Percentiles rank a stretch among this genome's conserved stretches.
These are phyloP conservation scores for Agrotis ipsilon DNA, from an alignment of 2,888 invertebrate genomes.

Conservation along the genomic window DNA sequence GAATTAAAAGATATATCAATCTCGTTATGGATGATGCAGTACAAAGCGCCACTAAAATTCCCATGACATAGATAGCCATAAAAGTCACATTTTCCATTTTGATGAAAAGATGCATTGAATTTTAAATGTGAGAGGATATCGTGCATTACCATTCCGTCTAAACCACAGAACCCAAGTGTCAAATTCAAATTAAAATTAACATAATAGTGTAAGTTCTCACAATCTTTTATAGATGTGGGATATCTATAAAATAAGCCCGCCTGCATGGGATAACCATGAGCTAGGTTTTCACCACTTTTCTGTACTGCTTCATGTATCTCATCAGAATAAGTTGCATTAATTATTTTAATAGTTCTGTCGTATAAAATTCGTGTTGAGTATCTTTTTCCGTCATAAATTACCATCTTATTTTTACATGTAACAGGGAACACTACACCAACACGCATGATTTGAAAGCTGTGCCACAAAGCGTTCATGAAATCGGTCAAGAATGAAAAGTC, in stretches of 20 bases:
- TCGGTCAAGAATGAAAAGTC: conserved; percentile 59
- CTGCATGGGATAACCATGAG: conserved; percentile 71
- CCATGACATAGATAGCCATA: conserved; percentile 67
- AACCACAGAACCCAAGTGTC: conserved; percentile 72
- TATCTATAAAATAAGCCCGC: conserved; percentile 73
- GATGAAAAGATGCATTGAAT: conserved; percentile 66
- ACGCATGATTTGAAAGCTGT: conserved; percentile 62
- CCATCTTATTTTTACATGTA: conserved; percentile 68
- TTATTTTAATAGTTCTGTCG: conserved; percentile 70
- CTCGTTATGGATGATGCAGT: conserved; percentile 67
- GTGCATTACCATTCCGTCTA: conserved; percentile 75
- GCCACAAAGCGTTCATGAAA: conserved; percentile 75
- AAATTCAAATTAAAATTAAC: conserved; percentile 55
- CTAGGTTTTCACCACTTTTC: conserved; percentile 52
- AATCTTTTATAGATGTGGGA: conserved; percentile 74
- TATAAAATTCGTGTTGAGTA: conserved; percentile 58
- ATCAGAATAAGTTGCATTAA: conserved; percentile 50
- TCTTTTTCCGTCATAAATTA: conserved; percentile 68
- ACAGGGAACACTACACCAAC: conserved; percentile 71
- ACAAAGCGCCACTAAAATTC: conserved; percentile 71
- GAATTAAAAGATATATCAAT: conserved; percentile 80
- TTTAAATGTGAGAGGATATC: conserved; percentile 71
- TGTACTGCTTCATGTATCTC: conserved; percentile 45
- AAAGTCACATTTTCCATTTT: conserved; percentile 47
- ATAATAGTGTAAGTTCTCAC: conserved; percentile 67